Evolutionary conservation across 2,888 invertebrate genomes (phyloP).

Genomic region (Hydraecia micacea): DNA sequence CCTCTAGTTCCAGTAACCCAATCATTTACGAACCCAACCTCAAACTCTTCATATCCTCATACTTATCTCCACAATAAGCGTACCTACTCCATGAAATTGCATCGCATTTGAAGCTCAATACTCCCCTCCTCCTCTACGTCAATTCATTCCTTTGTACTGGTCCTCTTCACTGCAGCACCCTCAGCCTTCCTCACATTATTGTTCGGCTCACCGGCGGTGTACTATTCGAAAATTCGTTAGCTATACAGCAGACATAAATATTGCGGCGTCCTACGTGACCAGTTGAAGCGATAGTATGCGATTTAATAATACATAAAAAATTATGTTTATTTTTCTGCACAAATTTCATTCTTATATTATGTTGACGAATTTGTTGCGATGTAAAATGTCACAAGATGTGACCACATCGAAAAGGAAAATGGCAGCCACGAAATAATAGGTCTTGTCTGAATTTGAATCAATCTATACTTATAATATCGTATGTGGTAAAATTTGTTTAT

Average conservation of each 20-base stretch:
- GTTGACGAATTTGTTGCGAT: too few relatives aligned
- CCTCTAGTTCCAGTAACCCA: background rate
- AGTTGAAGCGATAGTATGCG: background rate
- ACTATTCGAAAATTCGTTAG: conserved; percentile 23
- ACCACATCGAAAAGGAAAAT: background rate
- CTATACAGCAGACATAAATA: conserved; percentile 12
- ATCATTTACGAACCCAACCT: background rate
- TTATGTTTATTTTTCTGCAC: too few relatives aligned
- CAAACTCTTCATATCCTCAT: background rate
- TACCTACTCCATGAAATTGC: conserved; percentile 1
- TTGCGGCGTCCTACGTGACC: background rate
- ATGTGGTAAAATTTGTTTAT: too few relatives aligned
- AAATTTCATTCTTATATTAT: too few relatives aligned
- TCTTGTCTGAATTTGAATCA: background rate
- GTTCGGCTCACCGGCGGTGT: conserved; percentile 12
- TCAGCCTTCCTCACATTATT: conserved; percentile 25
- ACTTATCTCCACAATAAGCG: background rate
- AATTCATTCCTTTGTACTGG: conserved; percentile 34
- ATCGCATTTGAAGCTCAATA: conserved; percentile 9
- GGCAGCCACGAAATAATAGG: background rate
- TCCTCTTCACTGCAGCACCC: conserved; percentile 26
- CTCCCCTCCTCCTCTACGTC: conserved; percentile 5
- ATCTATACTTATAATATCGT: background rate
- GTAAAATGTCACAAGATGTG: background rate
- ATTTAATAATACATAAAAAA: too few relatives aligned